phyloP scores from a whole-genome alignment of 1,140 invertebrate genomes.

The Cephus cinctus region DNA sequence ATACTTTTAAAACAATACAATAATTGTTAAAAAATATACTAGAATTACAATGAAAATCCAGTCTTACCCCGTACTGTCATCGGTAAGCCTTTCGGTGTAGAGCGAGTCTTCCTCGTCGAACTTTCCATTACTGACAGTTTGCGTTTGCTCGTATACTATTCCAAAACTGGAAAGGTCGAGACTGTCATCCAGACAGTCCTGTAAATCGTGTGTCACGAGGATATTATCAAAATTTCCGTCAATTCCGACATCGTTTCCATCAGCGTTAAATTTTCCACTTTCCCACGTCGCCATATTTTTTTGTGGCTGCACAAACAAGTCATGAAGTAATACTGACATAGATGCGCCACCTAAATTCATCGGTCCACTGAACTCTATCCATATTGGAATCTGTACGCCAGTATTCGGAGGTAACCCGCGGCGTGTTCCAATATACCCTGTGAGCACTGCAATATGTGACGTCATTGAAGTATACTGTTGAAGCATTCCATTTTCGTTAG shows the following conservation, averaged over 20 bases:
- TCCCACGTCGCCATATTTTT: conserved; percentile 55
- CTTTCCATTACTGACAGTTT: conserved; percentile 43
- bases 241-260: conserved; percentile 33
- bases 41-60: too few relatives aligned
- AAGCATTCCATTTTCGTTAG: too few relatives aligned
- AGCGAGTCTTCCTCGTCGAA: conserved; percentile 44
- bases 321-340: not conserved
- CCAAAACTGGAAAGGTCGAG: conserved; percentile 57
- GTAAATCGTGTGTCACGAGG: conserved; percentile 56
- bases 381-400: too few relatives aligned
- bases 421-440: too few relatives aligned
- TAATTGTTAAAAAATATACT: too few relatives aligned
- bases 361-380: too few relatives aligned
- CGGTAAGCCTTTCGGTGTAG: conserved; percentile 39
- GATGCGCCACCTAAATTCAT: too few relatives aligned
- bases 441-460: too few relatives aligned
- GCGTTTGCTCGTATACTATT: conserved; percentile 55
- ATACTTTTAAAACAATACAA: too few relatives aligned
- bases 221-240: conserved; percentile 48
- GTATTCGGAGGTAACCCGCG: too few relatives aligned
- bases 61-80: conserved; percentile 47
- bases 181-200: conserved; percentile 60
- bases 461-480: too few relatives aligned
- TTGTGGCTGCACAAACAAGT: not conserved
- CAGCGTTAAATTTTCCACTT: conserved; percentile 40